Conservation (phyloP, 2,888 invertebrate genomes). For the Phanerotoma sp. region DNA sequence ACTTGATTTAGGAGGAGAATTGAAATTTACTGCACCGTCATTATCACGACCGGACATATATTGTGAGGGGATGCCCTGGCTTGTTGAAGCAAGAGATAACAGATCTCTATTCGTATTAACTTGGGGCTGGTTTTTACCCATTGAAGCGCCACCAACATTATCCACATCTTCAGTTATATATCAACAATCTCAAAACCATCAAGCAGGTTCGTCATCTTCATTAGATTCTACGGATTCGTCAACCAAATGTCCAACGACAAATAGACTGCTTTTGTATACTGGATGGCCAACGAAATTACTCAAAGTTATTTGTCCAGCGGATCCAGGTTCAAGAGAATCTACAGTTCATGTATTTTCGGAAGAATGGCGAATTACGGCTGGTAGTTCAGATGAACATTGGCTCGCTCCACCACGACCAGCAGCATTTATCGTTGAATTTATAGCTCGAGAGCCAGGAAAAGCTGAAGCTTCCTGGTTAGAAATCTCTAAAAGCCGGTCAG, state of each 20-base stretch:
- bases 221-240: constrained; percentile 24
- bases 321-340: constrained; percentile 66
- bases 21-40: constrained; percentile 67
- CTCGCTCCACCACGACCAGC: constrained; percentile 60
- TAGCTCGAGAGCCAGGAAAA: constrained; percentile 71
- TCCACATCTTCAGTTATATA: neutral
- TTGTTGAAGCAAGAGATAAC: constrained; percentile 77
- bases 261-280: constrained; percentile 79
- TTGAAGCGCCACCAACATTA: constrained; percentile 61
- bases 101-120: constrained; percentile 79
- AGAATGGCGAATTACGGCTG: constrained; percentile 68
- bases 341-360: constrained; percentile 78
- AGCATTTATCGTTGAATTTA: constrained; percentile 68
- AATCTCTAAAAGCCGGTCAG: constrained; percentile 66
- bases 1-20: constrained; percentile 61
- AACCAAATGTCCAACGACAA: constrained; percentile 72
- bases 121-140: constrained; percentile 76
- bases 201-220: constrained; percentile 60
- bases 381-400: constrained; percentile 42
- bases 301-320: constrained; percentile 73
- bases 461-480: constrained; percentile 81
- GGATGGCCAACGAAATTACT: constrained; percentile 64
- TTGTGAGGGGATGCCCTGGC: constrained; percentile 77
- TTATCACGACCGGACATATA: constrained; percentile 65
- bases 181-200: constrained; percentile 2